Percentiles rank a stretch among this genome's conserved stretches.
These are phyloP conservation scores for Zoanthus gigantus DNA, from an alignment of 92 coral and sea anemone species.

Conservation along the genomic window DNA sequence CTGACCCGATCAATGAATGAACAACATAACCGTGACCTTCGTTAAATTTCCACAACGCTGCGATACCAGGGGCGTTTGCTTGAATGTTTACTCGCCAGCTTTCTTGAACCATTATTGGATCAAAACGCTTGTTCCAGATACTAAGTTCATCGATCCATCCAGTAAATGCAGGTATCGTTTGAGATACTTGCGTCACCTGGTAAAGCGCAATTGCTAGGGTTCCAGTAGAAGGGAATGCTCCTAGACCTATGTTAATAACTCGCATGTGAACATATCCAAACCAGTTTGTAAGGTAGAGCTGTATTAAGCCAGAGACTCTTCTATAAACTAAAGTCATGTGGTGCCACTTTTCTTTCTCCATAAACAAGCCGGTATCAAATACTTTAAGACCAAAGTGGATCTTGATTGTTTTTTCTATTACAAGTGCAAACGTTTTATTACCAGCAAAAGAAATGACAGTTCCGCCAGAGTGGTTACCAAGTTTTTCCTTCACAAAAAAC, in stretches of 20 bases:
- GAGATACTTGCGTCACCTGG: constrained; percentile 51
- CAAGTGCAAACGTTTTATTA: constrained; percentile 62
- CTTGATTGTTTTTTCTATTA: constrained; percentile 54
- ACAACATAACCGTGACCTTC: constrained; percentile 67
- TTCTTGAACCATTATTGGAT: constrained; percentile 54
- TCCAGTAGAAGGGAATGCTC: constrained; percentile 60
- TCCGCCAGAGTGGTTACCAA: constrained; percentile 37
- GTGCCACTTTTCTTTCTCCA: constrained; percentile 61
- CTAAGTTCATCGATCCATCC: constrained; percentile 76
- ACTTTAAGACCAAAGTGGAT: constrained; percentile 53
- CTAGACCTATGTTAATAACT: constrained; percentile 55
- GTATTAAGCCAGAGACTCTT: constrained; percentile 55
- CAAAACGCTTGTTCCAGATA: constrained; percentile 76
- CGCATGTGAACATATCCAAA: constrained; percentile 38
- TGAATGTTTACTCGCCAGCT: constrained; percentile 51
- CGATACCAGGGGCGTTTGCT: constrained; percentile 34
- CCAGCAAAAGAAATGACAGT: constrained; percentile 62
- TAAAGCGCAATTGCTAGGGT: constrained; percentile 66
- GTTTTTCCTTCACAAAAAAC: constrained; percentile 60
- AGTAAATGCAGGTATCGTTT: constrained; percentile 60
- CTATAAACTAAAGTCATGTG: constrained; percentile 68
- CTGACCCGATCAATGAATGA: constrained; percentile 56
- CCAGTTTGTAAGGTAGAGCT: constrained; percentile 51
- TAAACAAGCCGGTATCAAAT: constrained; percentile 45
- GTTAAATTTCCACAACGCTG: constrained; percentile 73